phyloP scores from a whole-genome alignment of 2,797 vertebrate genomes.

The Danio albolineatus region DNA sequence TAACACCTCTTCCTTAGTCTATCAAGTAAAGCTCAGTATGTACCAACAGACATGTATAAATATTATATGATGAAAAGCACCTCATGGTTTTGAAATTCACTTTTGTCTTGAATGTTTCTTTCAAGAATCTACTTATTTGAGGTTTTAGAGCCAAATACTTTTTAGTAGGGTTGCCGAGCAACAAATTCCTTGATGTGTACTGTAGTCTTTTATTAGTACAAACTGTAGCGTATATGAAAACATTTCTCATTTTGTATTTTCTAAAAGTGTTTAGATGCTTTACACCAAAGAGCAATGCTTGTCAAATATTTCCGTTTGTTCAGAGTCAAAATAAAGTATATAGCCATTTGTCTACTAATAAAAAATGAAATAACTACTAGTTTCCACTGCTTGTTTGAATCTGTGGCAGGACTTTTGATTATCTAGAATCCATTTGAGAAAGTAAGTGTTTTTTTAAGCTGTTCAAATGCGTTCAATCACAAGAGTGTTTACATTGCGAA shows the following conservation, averaged over 20 bases:
- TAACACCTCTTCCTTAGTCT: constrained; percentile 34
- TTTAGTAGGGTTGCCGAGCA: neutral
- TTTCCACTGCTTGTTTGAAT: neutral
- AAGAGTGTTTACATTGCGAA: no score
- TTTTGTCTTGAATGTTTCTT: constrained; percentile 17
- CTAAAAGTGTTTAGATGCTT: neutral
- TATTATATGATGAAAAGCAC: constrained; percentile 9
- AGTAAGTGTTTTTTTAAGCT: no score
- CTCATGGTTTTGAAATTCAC: constrained; percentile 6
- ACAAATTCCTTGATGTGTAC: constrained; percentile 1
- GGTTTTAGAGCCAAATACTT: neutral
- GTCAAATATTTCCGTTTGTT: neutral
- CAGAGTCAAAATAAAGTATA: neutral
- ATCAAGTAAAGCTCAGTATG: constrained; percentile 21
- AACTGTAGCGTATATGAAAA: neutral
- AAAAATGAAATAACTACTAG: neutral
- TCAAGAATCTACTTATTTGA: neutral
- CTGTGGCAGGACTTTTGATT: neutral
- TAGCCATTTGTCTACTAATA: neutral
- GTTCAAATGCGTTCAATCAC: no score
- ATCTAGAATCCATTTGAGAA: no score
- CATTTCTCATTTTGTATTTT: constrained; percentile 3
- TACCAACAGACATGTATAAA: constrained; percentile 5
- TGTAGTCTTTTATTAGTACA: neutral
- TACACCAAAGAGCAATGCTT: neutral